Base-by-base conservation (phyloP, 1,140 invertebrate species). In the Adelges cooleyi region DNA sequence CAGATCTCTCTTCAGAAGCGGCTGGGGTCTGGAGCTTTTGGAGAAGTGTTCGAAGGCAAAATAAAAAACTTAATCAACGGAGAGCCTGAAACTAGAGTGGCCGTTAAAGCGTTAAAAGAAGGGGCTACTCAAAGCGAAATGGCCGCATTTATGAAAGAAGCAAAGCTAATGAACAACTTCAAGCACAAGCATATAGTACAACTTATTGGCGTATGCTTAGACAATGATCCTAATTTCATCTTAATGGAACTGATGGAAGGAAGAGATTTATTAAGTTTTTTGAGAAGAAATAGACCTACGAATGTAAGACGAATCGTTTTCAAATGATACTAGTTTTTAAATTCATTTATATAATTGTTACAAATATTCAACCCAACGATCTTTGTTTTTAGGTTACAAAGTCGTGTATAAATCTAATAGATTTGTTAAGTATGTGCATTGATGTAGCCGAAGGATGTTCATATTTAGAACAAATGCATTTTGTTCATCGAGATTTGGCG, bases 221-320 rank as follows among this genome's bases (percentile, higher is more conserved):
- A 98, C 73, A 88, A 89, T 53, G 92, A 96, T 72, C 86, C 91
- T 11, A 89, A 92, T 69, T 91, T 92, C 69, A 84, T 98, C 46
- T 86, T 99, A 17, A 84, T 98, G 78, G 95, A 99, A 75, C 79
- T 98, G 9, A 98, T 99, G 96, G 89, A 95, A 75, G 92, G 87
- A 1, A 94, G 95, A 0, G 95, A 98, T 77, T 76, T 98, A 25
- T 78, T 96, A 0, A 91, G 87, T 46, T 98, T 94, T 75, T 77
- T 98, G 11, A 77, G 92, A 33, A 80, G 82, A 1, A 88, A 86
- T 68, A 77, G 92, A 65, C 83, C 85, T 25, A 78, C 82, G 22
- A 71, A 78, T 66, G 85, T 87, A 77, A 33, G 29, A 33, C 29
- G 11, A 6, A 23, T 54, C 22, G 20, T n/a, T 53, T 23, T 3